Evolutionary conservation across 2,888 invertebrate species (phyloP).

Genomic region (Oscheius myriophilus): DNA sequence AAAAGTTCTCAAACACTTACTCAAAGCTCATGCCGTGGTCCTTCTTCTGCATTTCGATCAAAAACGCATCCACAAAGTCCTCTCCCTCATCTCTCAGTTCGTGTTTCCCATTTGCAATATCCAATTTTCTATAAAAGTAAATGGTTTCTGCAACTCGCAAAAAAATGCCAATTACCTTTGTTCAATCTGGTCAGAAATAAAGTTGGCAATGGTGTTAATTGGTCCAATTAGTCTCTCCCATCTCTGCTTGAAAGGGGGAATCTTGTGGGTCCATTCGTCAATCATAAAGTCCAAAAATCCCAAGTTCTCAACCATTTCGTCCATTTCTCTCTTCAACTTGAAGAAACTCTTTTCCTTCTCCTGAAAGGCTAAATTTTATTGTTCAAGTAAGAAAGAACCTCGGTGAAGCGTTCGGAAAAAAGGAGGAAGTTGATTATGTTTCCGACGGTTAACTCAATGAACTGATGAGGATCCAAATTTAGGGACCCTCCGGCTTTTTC

Average conservation of each 20-base stretch:
- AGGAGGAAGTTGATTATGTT: constrained; percentile 26
- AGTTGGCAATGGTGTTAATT: neutral
- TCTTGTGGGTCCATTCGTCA: constrained; percentile 7
- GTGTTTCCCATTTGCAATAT: neutral
- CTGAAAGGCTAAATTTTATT: too few species aligned
- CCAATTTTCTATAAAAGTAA: constrained; percentile 7
- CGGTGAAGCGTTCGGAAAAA: constrained; percentile 24
- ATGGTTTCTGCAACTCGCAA: too few species aligned
- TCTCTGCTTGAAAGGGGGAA: constrained; percentile 16
- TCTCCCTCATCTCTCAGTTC: constrained; percentile 18
- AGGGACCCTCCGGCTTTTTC: constrained; percentile 15
- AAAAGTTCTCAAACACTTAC: neutral
- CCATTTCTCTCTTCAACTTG: constrained; percentile 7
- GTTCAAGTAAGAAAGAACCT: too few species aligned
- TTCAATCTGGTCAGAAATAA: constrained; percentile 5
- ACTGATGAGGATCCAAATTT: constrained; percentile 2
- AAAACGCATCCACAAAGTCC: constrained; percentile 22
- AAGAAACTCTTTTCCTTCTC: constrained; percentile 17
- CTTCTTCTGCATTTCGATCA: constrained; percentile 6
- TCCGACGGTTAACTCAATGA: constrained; percentile 21
- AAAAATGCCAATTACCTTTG: constrained; percentile 8
- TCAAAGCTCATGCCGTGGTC: neutral
- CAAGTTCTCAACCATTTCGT: constrained; percentile 2
- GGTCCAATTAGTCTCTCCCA: constrained; percentile 3
- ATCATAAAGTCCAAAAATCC: constrained; percentile 18